Base-by-base conservation (phyloP, 2,888 invertebrate genomes). In the Leucophenga maculata region DNA sequence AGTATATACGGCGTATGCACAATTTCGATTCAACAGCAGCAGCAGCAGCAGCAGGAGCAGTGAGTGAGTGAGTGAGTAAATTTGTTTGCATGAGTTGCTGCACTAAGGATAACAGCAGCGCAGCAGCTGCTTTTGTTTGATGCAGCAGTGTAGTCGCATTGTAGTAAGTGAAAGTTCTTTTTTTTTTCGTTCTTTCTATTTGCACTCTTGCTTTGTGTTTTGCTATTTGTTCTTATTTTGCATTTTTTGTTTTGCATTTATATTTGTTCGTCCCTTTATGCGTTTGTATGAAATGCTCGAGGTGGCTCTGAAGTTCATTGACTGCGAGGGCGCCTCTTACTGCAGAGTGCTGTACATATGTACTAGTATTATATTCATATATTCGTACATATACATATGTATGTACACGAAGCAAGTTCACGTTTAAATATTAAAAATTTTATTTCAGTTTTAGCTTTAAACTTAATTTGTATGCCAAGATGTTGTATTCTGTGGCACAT, bases 161-260 rank as follows among this genome's bases (percentile, higher is more conserved):
- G 54, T 39, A 66, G 74, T 73, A 72, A 76, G 78, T 76, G 76
- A 70, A 71, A 76, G 69, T 72, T 70, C n/a, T n/a, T 59, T 67
- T 20, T 46, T 69, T 69, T 64, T 52, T 64, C 50, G 26, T 22
- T 54, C 16, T 54, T 54, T 22, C 22, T 55, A 48, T 55, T 31
- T 65, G 62, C 64, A 57, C 54, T 62, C 31, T 20, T 32, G 39
- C 46, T 65, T 54, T 68, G 73, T 62, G 48, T 11, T 65, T 26
- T 54, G 18, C 18, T 39, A 9, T 39, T 39, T 39, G 39, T 39
- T 26, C 22, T 54, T 54, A 3, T 20, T 4, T 54, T 4, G 22
- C n/a, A n/a, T 54, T 20, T 54, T 20, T 54, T 1, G 16, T 9
- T 18, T 54, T 22, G 3, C 18, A 18, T 3, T 20, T 16, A 18